These are phyloP conservation scores for Leuctra nigra DNA, from an alignment of 2,888 invertebrate species.

Conservation along the genomic window DNA sequence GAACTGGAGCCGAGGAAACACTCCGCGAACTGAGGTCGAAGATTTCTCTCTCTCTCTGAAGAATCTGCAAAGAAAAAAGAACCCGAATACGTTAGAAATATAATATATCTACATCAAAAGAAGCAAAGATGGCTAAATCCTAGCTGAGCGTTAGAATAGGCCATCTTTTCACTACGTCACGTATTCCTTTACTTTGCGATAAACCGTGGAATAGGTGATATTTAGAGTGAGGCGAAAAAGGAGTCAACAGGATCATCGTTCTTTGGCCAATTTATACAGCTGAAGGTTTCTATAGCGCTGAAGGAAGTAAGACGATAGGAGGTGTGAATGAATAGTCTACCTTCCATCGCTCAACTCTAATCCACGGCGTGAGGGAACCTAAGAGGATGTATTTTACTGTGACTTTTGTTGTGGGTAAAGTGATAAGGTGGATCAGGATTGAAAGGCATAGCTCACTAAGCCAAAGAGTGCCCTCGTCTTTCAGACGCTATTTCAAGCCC, in stretches of 20 bases:
- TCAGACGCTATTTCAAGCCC: too few relatives aligned
- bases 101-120: background rate
- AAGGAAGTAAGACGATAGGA: background rate
- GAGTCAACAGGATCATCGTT: constrained; percentile 23
- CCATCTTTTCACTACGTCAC: constrained; percentile 4
- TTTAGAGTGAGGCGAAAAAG: constrained; percentile 1
- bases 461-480: too few relatives aligned
- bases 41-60: background rate
- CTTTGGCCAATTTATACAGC: constrained; percentile 21
- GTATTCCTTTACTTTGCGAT: background rate
- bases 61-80: background rate
- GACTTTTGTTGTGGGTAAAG: background rate
- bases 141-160: background rate
- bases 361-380: background rate
- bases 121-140: constrained; percentile 5
- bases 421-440: constrained; percentile 1
- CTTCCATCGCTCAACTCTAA: background rate
- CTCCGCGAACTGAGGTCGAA: background rate
- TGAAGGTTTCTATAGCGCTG: constrained; percentile 13
- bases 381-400: constrained; percentile 1
- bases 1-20: background rate
- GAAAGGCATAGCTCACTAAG: background rate
- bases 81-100: background rate
- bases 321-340: background rate
- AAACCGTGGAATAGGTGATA: background rate